Percentiles rank a stretch among this genome's conserved stretches.
Evolutionary conservation across 2,797 vertebrate species (phyloP).

Genomic region (Huso huso): DNA sequence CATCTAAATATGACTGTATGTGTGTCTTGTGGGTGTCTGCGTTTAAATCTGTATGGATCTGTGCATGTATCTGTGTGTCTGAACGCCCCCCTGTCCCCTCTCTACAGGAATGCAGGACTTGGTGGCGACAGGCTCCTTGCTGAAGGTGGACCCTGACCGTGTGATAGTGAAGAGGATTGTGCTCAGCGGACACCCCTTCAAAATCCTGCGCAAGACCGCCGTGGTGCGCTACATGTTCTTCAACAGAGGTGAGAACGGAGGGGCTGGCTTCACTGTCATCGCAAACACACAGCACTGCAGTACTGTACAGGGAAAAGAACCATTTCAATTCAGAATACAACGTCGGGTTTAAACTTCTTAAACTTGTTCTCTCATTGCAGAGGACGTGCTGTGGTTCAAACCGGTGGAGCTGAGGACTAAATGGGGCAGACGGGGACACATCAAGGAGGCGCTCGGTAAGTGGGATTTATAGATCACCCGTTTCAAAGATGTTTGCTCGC

Average conservation of each 20-base stretch:
- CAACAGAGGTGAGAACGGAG: conserved; percentile 67
- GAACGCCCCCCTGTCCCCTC: too few species aligned
- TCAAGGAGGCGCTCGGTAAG: conserved; percentile 89
- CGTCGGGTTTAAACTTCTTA: too few species aligned
- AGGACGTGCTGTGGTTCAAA: conserved; percentile 96
- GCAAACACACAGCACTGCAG: not conserved
- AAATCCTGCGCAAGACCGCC: conserved; percentile 82
- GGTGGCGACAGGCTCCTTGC: conserved; percentile 81
- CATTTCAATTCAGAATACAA: too few species aligned
- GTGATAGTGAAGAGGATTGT: conserved; percentile 85
- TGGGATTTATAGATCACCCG: not conserved
- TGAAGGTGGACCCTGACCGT: conserved; percentile 80
- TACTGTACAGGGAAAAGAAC: too few species aligned
- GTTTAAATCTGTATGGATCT: too few species aligned
- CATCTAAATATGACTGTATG: too few species aligned
- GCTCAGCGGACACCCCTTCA: conserved; percentile 92
- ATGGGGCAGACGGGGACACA: conserved; percentile 93
- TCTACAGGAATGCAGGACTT: conserved; percentile 77
- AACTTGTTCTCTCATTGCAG: conserved; percentile 40
- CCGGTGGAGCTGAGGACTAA: conserved; percentile 92
- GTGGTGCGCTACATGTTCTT: conserved; percentile 97
- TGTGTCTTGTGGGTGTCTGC: too few species aligned
- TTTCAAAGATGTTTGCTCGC: too few species aligned
- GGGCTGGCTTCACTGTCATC: fast-evolving
- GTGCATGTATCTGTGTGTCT: too few species aligned